Conservation (phyloP, 1,140 invertebrate species). For the Lordiphosa mommai region DNA sequence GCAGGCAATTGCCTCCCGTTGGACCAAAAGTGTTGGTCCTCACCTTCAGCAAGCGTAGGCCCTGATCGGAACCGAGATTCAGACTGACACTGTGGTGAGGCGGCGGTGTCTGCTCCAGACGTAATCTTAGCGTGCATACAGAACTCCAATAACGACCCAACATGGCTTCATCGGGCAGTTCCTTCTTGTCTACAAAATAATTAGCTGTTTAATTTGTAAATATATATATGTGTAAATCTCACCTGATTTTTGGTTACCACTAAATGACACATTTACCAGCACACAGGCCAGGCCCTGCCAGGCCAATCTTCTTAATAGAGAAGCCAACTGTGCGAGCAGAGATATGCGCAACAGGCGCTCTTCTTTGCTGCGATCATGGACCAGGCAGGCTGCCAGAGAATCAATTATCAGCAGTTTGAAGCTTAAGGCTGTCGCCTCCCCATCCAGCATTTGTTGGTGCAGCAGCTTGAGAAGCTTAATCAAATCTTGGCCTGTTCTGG, state of each 20-base stretch:
- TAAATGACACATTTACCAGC: constrained; percentile 38
- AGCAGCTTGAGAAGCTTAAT: constrained; percentile 26
- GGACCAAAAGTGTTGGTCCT: constrained; percentile 41
- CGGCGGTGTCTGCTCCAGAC: constrained; percentile 26
- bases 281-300: constrained; percentile 34
- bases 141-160: constrained; percentile 57
- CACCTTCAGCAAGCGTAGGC: constrained; percentile 44
- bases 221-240: background rate
- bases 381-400: constrained; percentile 47
- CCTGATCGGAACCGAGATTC: constrained; percentile 6
- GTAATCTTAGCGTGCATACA: constrained; percentile 45
- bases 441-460: constrained; percentile 6
- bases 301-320: constrained; percentile 36
- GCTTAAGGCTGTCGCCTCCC: background rate
- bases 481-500: constrained; percentile 14
- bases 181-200: too few relatives aligned
- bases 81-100: background rate
- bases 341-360: constrained; percentile 13
- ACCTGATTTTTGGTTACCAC: constrained; percentile 14
- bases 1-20: constrained; percentile 27
- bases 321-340: constrained; percentile 31
- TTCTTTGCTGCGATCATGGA: constrained; percentile 22
- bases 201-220: background rate
- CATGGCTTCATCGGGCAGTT: background rate
- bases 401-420: constrained; percentile 60